Evolutionary conservation across 2,797 vertebrate genomes (phyloP).

Genomic region (Champsocephalus gunnari): DNA sequence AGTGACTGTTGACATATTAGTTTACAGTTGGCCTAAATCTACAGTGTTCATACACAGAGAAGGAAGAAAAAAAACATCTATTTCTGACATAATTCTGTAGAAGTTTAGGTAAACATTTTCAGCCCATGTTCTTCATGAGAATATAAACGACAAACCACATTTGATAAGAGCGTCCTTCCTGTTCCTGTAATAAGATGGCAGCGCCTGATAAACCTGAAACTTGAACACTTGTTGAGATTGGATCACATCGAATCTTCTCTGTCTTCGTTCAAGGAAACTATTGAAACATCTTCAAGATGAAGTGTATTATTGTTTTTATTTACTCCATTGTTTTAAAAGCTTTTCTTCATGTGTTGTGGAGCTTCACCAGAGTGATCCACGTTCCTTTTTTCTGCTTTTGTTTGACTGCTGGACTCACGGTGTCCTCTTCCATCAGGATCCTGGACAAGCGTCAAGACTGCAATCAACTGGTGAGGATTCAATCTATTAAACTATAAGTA

Average conservation of each 20-base stretch:
- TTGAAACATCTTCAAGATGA: neutral
- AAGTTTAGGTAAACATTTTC: neutral
- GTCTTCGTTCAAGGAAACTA: neutral
- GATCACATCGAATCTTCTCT: neutral
- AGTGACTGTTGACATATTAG: conserved; percentile 37
- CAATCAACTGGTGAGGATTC: conserved; percentile 68
- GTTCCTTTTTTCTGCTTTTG: conserved; percentile 43
- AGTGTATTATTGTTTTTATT: neutral
- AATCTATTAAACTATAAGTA: neutral
- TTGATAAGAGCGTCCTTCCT: conserved; percentile 44
- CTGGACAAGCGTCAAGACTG: conserved; percentile 61
- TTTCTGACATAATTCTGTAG: neutral
- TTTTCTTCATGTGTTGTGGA: neutral
- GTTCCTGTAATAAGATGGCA: conserved; percentile 22
- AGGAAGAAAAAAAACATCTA: neutral
- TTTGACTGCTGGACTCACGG: conserved; percentile 25
- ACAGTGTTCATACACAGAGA: neutral
- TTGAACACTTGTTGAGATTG: neutral
- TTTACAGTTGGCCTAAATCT: neutral
- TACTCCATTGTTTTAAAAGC: neutral
- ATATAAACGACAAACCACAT: conserved; percentile 31
- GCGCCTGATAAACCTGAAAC: conserved; percentile 36
- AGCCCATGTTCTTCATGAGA: neutral
- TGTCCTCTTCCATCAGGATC: conserved; percentile 52
- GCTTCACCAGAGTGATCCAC: conserved; percentile 36